phyloP scores from a whole-genome alignment of 1,140 invertebrate genomes.

The Tachypleus tridentatus region DNA sequence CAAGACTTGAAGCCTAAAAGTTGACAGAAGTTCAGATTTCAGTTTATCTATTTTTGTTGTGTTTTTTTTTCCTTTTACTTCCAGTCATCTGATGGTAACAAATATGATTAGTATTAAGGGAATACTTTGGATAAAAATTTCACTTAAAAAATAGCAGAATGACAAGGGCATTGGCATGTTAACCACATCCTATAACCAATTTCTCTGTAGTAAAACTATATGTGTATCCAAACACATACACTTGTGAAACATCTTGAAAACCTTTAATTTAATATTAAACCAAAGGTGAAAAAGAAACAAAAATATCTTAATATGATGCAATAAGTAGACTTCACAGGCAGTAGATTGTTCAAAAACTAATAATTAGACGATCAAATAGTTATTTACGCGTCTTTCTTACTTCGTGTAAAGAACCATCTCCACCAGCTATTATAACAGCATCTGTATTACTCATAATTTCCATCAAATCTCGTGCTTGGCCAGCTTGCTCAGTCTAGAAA shows the following conservation, averaged over 20 bases:
- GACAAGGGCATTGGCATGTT: neutral
- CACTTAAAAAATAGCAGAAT: slow-evolving; percentile 6
- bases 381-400: slow-evolving; percentile 34
- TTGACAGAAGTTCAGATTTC: neutral
- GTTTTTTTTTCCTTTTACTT: neutral
- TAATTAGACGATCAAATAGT: neutral
- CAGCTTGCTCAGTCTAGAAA: slow-evolving; percentile 68
- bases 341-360: neutral
- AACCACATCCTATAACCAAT: too few relatives aligned
- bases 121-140: slow-evolving; percentile 4
- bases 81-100: neutral
- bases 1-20: neutral
- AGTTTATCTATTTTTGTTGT: neutral
- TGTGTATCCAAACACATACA: too few relatives aligned
- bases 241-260: neutral
- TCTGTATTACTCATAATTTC: slow-evolving; percentile 57
- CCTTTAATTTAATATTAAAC: neutral
- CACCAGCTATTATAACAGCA: slow-evolving; percentile 79
- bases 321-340: neutral
- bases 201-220: too few relatives aligned
- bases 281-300: slow-evolving; percentile 33
- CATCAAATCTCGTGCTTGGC: slow-evolving; percentile 63
- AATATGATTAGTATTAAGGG: neutral
- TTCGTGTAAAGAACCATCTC: slow-evolving; percentile 85
- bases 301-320: neutral